Percentiles rank a stretch among this genome's conserved stretches.
Conservation (phyloP, 2,888 invertebrate species). For the Monoplex corrugatus region DNA sequence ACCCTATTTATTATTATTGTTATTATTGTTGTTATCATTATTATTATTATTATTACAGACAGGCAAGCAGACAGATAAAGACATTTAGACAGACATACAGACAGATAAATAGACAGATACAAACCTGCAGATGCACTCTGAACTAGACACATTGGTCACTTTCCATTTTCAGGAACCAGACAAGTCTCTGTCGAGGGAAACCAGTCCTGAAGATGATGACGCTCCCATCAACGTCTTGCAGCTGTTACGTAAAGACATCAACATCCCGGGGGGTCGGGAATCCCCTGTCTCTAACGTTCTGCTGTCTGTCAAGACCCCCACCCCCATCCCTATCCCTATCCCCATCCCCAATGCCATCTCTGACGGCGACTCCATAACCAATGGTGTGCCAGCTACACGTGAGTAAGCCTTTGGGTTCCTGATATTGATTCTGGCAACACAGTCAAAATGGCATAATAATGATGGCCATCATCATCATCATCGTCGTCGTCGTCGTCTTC, state of each 20-base stretch:
- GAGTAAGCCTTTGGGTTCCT: not conserved
- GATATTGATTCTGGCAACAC: too few species aligned
- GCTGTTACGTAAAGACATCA: constrained; percentile 30
- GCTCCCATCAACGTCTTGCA: constrained; percentile 38
- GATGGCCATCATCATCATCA: not conserved
- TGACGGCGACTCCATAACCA: not conserved
- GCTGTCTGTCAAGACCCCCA: constrained; percentile 30
- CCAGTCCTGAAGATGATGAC: not conserved
- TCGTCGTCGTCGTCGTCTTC: not conserved
- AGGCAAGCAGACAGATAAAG: too few species aligned
- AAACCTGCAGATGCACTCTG: too few species aligned
- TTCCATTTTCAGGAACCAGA: not conserved
- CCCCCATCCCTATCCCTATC: not conserved
- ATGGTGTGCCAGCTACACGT: not conserved
- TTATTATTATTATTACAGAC: too few species aligned
- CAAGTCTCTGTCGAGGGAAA: not conserved
- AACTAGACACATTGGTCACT: too few species aligned
- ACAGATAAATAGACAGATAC: too few species aligned
- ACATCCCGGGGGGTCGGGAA: constrained; percentile 27
- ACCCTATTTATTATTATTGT: too few species aligned
- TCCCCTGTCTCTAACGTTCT: constrained; percentile 27
- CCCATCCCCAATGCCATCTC: too few species aligned
- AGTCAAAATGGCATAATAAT: not conserved
- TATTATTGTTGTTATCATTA: too few species aligned
- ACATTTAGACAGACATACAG: too few species aligned